Percentiles rank a stretch among this genome's conserved stretches.
These are phyloP conservation scores for Leucophora obtusa DNA, from an alignment of 2,888 invertebrate species.

Conservation along the genomic window DNA sequence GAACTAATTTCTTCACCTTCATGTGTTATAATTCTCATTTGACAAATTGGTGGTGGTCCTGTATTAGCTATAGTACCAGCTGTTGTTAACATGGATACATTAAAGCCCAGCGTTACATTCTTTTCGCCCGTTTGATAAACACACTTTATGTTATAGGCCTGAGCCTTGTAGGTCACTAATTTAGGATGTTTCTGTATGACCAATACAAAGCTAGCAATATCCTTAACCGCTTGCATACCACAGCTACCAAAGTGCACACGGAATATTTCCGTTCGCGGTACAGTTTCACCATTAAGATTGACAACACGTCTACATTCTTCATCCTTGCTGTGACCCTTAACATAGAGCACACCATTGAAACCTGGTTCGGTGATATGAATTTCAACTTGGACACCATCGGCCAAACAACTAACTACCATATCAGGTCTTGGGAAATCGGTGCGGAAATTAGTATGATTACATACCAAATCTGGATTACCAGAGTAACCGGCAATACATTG, in stretches of 20 bases:
- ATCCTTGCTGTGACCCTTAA: conserved; percentile 96
- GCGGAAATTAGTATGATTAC: conserved; percentile 82
- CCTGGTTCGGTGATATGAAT: conserved; percentile 85
- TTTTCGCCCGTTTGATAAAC: conserved; percentile 96
- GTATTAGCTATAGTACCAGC: conserved; percentile 97
- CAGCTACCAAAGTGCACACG: conserved; percentile 94
- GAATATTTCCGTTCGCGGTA: conserved; percentile 86
- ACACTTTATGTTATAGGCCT: conserved; percentile 97
- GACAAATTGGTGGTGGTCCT: conserved; percentile 94
- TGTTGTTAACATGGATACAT: conserved; percentile 96
- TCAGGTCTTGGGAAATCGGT: conserved; percentile 92
- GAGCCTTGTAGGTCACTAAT: conserved; percentile 94
- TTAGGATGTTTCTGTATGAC: conserved; percentile 98
- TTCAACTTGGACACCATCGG: conserved; percentile 93
- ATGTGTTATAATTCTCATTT: conserved; percentile 93
- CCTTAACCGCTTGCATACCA: conserved; percentile 93
- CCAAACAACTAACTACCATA: conserved; percentile 92
- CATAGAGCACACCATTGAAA: conserved; percentile 94
- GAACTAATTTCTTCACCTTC: conserved; percentile 93
- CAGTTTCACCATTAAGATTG: conserved; percentile 85
- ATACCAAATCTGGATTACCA: conserved; percentile 87
- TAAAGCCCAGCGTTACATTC: conserved; percentile 94
- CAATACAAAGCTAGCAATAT: conserved; percentile 93
- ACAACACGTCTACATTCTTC: conserved; percentile 91
- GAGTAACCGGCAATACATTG: conserved; percentile 87